Evolutionary conservation across 2,888 invertebrate species (phyloP), one percentile per base, ranked within the genome.

Genomic region (Anodontia alba): DNA sequence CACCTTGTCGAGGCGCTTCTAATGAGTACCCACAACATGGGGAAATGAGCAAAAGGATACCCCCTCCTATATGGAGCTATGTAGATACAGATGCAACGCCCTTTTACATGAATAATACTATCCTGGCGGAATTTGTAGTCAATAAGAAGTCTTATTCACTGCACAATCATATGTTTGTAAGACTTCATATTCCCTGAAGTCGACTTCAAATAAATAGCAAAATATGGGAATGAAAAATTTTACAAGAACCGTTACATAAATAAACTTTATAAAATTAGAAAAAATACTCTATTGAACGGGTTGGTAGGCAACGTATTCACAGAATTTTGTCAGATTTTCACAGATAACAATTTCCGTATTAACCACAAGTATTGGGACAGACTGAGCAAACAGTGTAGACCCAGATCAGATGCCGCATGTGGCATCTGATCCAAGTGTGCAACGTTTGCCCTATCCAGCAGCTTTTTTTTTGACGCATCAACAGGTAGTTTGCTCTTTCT

Each of bases 191-290:
- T 62, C 62, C 76, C 80, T 76, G 73, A 80, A 80, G 80, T 73
- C 73, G n/a, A 68, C 38, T 69, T 73, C 51, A 76, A 79, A 79
- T 80, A 78, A 81, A 78, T 78, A 78, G 42, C 72, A 76, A 78
- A 76, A 67, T 70, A 79, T 68, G 49, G 81, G 81, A 82, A 82
- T 82, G 81, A 82, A 74, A 42, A 20, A 43, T 68, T 78, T 54
- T 66, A 62, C 71, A 74, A 79, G 69, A 76, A 57, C 69, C 12
- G 31, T 42, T 43, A 75, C 74, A 81, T 81, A 81, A 81, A 77
- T 78, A 74, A 74, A 62, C 70, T 46, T 67, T 72, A 72, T 72
- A 82, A 82, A 78, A 68, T 82, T 73, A 78, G 77, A 82, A 76
- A 62, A 62, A 62, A 62, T 62, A 62, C 62, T 62, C 62, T 62